Percentiles rank a stretch among this genome's conserved stretches.
Evolutionary conservation across 1,140 invertebrate genomes (phyloP).

Genomic region (Dreissena rostriformis): DNA sequence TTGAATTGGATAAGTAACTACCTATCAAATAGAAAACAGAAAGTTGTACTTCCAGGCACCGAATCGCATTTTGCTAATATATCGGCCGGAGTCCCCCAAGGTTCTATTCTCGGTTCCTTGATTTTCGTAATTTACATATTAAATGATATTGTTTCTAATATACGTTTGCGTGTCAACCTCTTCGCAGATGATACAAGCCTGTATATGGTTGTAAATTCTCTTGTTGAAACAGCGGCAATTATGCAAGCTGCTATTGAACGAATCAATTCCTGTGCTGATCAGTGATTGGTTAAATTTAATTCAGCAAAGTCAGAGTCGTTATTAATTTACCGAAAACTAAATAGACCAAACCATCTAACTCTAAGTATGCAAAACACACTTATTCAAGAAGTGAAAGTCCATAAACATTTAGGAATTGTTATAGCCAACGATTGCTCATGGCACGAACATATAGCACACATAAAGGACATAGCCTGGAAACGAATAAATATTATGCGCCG

Average conservation of each 20-base stretch:
- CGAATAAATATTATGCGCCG: slow-evolving; percentile 17
- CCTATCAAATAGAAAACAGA: slow-evolving; percentile 21
- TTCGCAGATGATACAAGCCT: slow-evolving; percentile 47
- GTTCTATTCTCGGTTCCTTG: slow-evolving; percentile 32
- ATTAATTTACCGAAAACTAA: background rate
- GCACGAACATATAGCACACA: background rate
- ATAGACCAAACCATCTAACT: background rate
- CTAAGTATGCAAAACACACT: background rate
- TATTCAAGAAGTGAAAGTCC: background rate
- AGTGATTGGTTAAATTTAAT: slow-evolving; percentile 29
- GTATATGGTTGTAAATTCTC: slow-evolving; percentile 1
- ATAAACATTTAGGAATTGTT: slow-evolving; percentile 17
- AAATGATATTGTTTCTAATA: slow-evolving; percentile 30
- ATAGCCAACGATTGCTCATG: background rate
- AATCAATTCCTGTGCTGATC: slow-evolving; percentile 8
- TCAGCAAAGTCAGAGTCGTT: slow-evolving; percentile 65
- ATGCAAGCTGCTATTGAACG: background rate
- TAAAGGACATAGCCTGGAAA: slow-evolving; percentile 2
- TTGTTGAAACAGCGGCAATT: background rate
- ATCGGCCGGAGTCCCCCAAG: slow-evolving; percentile 28
- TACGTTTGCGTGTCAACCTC: background rate
- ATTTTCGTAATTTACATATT: slow-evolving; percentile 41
- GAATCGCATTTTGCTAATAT: background rate
- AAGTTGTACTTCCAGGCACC: slow-evolving; percentile 22
- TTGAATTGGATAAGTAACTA: slow-evolving; percentile 34